Evolutionary conservation across 2,797 vertebrate species (phyloP).

Genomic region (Mormyrops attenuatus): DNA sequence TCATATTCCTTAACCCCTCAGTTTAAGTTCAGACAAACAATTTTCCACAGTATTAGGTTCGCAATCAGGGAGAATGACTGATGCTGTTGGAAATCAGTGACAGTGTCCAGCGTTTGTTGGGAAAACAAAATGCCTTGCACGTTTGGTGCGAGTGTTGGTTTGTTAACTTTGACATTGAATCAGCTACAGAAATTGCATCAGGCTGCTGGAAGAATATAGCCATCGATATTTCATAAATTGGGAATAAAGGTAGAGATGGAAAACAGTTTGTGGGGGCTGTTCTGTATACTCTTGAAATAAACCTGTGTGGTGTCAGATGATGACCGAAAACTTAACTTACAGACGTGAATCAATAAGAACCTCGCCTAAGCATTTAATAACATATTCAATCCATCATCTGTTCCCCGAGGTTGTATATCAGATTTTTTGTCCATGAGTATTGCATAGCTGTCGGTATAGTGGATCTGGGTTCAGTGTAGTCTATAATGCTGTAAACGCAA

Average conservation of each 20-base stretch:
- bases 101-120: not conserved
- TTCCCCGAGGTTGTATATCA: not conserved
- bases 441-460: not conserved
- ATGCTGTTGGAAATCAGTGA: not conserved
- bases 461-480: not conserved
- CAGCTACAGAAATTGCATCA: not conserved
- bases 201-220: not conserved
- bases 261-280: not conserved
- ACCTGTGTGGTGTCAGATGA: not conserved
- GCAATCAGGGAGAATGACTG: not conserved
- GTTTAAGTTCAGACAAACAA: not conserved
- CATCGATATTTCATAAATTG: not conserved
- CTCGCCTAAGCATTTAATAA: not conserved
- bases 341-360: not conserved
- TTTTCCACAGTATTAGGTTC: slow-evolving; percentile 10
- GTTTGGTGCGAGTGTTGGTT: not conserved
- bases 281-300: not conserved
- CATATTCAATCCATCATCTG: not conserved
- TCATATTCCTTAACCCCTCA: not conserved
- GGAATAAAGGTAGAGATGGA: not conserved
- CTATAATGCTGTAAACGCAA: not conserved
- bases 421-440: not conserved
- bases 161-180: not conserved
- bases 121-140: not conserved
- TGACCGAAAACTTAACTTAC: not conserved